Evolutionary conservation across 2,797 vertebrate species (phyloP), one percentile per base, ranked within the genome.

Genomic region (Gallinago solitaria): DNA sequence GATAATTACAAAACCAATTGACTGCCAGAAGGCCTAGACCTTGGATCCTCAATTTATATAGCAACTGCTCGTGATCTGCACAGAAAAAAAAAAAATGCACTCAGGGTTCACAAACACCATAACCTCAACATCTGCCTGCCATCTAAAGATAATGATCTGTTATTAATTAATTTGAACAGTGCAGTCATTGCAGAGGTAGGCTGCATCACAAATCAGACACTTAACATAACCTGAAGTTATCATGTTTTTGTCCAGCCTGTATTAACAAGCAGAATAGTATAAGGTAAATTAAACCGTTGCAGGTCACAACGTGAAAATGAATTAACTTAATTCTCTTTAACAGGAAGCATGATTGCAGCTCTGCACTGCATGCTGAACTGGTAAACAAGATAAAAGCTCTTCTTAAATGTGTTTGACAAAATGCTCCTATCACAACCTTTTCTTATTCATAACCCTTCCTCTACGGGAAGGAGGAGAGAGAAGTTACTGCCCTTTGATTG

Each of bases 1-100:
- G 97, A 97, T 98, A 98, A 98, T 98, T 98, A 97, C 96, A 97
- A 97, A 98, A 95, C 87, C 95, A 96, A 97, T 96, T 94, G 97
- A 93, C 93, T 97, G 92, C 96, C 95, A 95, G 94, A 97, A 95
- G 92, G 96, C 92, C 95, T 91, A 96, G 96, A 97, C 96, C 97
- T 98, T 94, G 84, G 88, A 91, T 97, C 92, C 85, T 95, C 92
- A 94, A 96, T 97, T 97, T 97, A 97, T 95, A 97, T 28, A 97
- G 94, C 95, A 95, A 84, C 83, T 89, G 92, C 97, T 95, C 48
- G 37, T 95, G 87, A 97, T 97, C 87, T 94, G 93, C 94, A 91
- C 95, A 95, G 94, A 33, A 92, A 91, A 96, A 92, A 97, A 79
- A 43, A 43, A 43, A 89, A 86, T 12, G 90, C 33, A 18, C 81